Evolutionary conservation across 1,140 invertebrate genomes (phyloP).

Genomic region (Hycleus cichorii): DNA sequence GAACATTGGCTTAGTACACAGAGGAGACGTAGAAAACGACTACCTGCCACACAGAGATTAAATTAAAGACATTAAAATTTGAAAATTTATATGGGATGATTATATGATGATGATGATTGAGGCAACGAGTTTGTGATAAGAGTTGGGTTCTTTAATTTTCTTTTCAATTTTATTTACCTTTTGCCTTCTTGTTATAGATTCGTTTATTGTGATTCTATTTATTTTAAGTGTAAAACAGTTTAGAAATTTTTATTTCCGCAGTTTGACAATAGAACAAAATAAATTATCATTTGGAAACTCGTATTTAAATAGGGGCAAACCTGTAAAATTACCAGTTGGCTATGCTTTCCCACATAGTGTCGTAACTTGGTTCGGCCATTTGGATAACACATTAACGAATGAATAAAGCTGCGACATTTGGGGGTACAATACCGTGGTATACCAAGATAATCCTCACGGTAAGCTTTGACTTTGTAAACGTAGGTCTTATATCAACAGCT

Average conservation of each 20-base stretch:
- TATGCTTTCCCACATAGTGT: too few relatives aligned
- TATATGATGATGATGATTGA: neutral
- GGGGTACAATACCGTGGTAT: too few relatives aligned
- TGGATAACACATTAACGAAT: too few relatives aligned
- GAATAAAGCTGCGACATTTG: too few relatives aligned
- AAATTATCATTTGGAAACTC: neutral
- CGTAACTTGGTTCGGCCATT: too few relatives aligned
- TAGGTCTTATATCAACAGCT: too few relatives aligned
- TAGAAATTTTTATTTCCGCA: neutral
- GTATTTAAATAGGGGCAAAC: too few relatives aligned
- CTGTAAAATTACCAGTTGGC: too few relatives aligned
- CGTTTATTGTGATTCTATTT: neutral
- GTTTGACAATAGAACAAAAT: neutral
- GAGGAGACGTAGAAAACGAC: conserved; percentile 41
- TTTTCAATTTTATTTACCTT: neutral
- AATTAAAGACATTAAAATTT: conserved; percentile 27
- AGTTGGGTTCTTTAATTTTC: conserved; percentile 4
- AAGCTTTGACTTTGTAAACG: too few relatives aligned
- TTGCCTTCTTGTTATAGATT: neutral
- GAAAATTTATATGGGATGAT: too few relatives aligned
- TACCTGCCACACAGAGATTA: conserved; percentile 44
- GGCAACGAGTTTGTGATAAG: conserved; percentile 10
- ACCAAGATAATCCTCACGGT: too few relatives aligned
- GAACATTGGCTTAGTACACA: conserved; percentile 61
- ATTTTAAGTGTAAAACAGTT: too few relatives aligned